phyloP scores from a whole-genome alignment of 2,888 invertebrate genomes.

The Osedax fenrisi region DNA sequence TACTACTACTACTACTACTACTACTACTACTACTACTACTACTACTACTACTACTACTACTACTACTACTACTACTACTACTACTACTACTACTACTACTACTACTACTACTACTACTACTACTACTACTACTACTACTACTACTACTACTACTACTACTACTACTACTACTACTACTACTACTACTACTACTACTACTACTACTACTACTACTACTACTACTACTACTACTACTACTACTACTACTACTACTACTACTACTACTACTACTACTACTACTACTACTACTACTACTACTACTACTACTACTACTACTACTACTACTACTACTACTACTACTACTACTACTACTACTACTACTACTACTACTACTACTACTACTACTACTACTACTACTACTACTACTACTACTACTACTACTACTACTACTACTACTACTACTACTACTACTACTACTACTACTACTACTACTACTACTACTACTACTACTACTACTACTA shows the following conservation, averaged over 20 bases:
- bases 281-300: conserved; percentile 17
- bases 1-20: background rate
- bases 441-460: conserved; percentile 6
- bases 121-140: conserved; percentile 6
- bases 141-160: background rate
- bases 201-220: conserved; percentile 11
- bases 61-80: conserved; percentile 21
- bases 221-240: background rate
- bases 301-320: conserved; percentile 11
- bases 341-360: conserved; percentile 8
- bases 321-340: conserved; percentile 19
- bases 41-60: conserved; percentile 10
- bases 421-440: conserved; percentile 11
- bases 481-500: conserved; percentile 9
- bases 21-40: background rate
- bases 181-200: too few relatives aligned
- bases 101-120: conserved; percentile 17
- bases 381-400: background rate
- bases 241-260: background rate
- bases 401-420: too few relatives aligned
- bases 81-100: conserved; percentile 8
- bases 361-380: background rate
- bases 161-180: too few relatives aligned
- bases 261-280: conserved; percentile 11
- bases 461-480: background rate